Base-by-base conservation (phyloP, 1,140 invertebrate genomes). In the Drosophila pseudoananassae region DNA sequence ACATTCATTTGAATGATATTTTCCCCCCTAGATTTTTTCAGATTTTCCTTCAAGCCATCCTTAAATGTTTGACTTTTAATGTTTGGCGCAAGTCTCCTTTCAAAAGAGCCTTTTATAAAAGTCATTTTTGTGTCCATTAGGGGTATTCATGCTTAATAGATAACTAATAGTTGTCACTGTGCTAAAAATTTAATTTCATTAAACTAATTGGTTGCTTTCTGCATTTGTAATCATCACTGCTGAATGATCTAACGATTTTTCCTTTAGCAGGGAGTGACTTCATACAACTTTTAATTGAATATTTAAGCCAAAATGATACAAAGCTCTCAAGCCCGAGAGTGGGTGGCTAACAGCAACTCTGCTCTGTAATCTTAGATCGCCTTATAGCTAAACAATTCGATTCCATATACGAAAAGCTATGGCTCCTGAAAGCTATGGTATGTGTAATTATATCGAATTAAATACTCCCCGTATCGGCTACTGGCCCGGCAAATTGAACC, bases 51-150 rank as follows among this genome's bases (percentile, higher is more conserved):
- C 15, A 8, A 17, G 14, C 29, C 33, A 10, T 8, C 17, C 17
- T 53, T 23, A 36, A 45, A 64, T 66, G 59, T 49, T 40, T 49
- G 64, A 56, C 66, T 33, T 69, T 70, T 57, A 36, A 27, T 38
- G 31, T 49, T 64, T 50, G 12, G 51, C 38, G 25, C 33, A 15
- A 15, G 31, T 14, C 38, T 49, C 12, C 31, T 20, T 66, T 23
- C 33, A 25, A 17, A n/a, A 0, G 10, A n/a, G 10, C 10, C 4
- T 14, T 23, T n/a, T 10, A 8, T 25, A 36, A 53, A 7, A 52
- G 49, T 17, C n/a, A 27, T 15, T 45, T 59, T 31, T 1, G 17
- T 15, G 46, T 33, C 15, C 5, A 14, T 45, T 14, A 23, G 40
- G 36, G 8, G 23, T 4, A 29, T 40, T 7, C 1, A 33, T 10